Base-by-base conservation (phyloP, 2,113 vertebrate species). In the Hucho hucho region DNA sequence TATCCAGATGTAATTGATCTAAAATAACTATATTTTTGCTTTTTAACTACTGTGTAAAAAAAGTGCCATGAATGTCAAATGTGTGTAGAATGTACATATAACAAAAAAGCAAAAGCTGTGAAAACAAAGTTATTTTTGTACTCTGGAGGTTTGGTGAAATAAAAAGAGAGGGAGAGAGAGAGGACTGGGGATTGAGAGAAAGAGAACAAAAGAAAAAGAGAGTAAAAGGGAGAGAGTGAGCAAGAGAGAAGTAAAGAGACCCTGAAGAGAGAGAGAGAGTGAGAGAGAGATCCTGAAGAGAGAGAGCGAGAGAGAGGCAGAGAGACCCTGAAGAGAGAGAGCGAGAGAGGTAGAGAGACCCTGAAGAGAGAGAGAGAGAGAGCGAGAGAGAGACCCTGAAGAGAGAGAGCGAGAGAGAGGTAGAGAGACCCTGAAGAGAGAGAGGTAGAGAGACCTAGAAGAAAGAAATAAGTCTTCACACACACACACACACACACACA, bases 381-480 rank as follows among this genome's bases (percentile, higher is more conserved):
- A 63, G 59, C 12, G 9, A 9, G 1, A 20, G 16, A 37, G 6
- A 37, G 32, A 37, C 32, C 32, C 32, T 37, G 32, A 9, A 37
- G 59, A n/a, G 53, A 72, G 76, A 83, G 73, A 81, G 26, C 6
- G 64, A 59, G 75, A 81, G 46, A 77, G 69, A 18, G 58, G 26
- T 67, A 18, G 29, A 68, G 69, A 72, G 26, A 69, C 28, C 11
- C 29, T 29, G 29, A 29, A 29, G 75, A 79, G 72, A 82, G 75
- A 86, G n/a, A 43, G 58, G 24, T 67, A 18, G 25, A 68, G 69
- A 72, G 26, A 47, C 26, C 37, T 4, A 69, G 16, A 43, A 47
- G 67, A 47, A n/a, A 46, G 18, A 22, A 3, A 29, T 16, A 22
- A 46, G n/a, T 20, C 4, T 20, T 20, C 53, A 81, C 32, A 77